A percentile compares a stretch with the other conserved stretches of the same genome.
phyloP scores from a whole-genome alignment of 2,797 vertebrate genomes.

The Aphelocoma californica region DNA sequence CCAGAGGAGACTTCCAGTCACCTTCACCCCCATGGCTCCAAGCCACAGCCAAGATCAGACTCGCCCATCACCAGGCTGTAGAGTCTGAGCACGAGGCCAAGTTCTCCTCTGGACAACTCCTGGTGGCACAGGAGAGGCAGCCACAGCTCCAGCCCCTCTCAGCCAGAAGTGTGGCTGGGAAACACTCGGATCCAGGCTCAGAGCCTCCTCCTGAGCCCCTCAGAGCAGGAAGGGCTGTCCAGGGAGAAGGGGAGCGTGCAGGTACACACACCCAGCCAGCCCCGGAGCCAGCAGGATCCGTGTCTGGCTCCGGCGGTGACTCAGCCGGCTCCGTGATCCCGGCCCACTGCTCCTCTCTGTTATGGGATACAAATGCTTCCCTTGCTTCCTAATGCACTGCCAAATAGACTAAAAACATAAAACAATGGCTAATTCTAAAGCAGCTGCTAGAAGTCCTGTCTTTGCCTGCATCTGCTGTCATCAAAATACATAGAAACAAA shows the following conservation, averaged over 20 bases:
- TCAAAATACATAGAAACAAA: not conserved
- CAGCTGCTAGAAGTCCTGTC: not conserved
- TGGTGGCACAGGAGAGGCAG: not conserved
- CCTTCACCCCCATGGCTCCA: not conserved
- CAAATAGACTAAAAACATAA: not conserved
- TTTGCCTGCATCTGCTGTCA: not conserved
- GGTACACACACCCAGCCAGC: not conserved
- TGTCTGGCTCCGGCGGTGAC: accelerated
- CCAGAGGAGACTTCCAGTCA: not conserved
- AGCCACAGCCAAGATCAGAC: not conserved
- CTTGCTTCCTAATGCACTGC: not conserved
- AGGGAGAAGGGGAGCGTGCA: accelerated
- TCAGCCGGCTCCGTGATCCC: not conserved
- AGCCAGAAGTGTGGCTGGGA: not conserved
- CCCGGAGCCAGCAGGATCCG: not conserved
- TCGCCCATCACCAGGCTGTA: not conserved
- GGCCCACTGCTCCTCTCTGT: not conserved
- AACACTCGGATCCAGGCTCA: not conserved
- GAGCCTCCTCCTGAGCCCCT: not conserved
- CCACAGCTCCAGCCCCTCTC: not conserved
- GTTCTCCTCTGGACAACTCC: not conserved
- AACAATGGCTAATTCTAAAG: not conserved
- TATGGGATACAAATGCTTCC: not conserved
- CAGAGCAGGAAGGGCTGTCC: not conserved
- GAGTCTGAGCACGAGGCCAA: not conserved